A percentile compares a stretch with the other conserved stretches of the same genome.
These are phyloP conservation scores for Dasyprocta punctata DNA, from an alignment of 2,113 vertebrate genomes.

Conservation along the genomic window DNA sequence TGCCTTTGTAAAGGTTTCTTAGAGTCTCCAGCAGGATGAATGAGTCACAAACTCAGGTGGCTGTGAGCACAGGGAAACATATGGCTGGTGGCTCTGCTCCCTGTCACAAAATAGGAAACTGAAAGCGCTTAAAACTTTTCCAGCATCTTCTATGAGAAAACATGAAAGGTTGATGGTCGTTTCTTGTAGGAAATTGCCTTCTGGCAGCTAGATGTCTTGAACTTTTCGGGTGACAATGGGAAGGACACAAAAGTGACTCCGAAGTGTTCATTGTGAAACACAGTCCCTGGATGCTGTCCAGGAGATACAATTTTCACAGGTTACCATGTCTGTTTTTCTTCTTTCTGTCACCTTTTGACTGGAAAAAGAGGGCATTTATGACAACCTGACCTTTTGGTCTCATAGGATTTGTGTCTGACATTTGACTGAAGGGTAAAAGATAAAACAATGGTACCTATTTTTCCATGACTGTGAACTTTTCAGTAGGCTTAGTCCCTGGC, in stretches of 20 bases:
- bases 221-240: slow-evolving; percentile 60
- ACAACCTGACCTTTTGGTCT: slow-evolving; percentile 7
- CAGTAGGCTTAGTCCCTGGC: neutral
- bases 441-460: neutral
- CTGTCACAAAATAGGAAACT: neutral
- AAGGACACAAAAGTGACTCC: neutral
- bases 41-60: neutral
- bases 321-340: slow-evolving; percentile 29
- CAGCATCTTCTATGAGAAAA: slow-evolving; percentile 60
- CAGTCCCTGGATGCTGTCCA: neutral
- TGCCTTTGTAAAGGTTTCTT: neutral
- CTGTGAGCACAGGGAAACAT: neutral
- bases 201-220: slow-evolving; percentile 45
- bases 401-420: neutral
- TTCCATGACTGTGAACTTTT: slow-evolving; percentile 21
- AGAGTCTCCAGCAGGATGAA: neutral
- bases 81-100: neutral
- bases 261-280: slow-evolving; percentile 46
- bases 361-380: slow-evolving; percentile 42
- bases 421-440: neutral
- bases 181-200: slow-evolving; percentile 43
- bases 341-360: slow-evolving; percentile 30
- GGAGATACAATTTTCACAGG: slow-evolving; percentile 27
- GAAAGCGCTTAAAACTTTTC: slow-evolving; percentile 51
- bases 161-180: slow-evolving; percentile 38